Percentiles rank a stretch among this genome's conserved stretches.
These are phyloP conservation scores for Nasonia oneida DNA, from an alignment of 2,888 invertebrate genomes.

Conservation along the genomic window DNA sequence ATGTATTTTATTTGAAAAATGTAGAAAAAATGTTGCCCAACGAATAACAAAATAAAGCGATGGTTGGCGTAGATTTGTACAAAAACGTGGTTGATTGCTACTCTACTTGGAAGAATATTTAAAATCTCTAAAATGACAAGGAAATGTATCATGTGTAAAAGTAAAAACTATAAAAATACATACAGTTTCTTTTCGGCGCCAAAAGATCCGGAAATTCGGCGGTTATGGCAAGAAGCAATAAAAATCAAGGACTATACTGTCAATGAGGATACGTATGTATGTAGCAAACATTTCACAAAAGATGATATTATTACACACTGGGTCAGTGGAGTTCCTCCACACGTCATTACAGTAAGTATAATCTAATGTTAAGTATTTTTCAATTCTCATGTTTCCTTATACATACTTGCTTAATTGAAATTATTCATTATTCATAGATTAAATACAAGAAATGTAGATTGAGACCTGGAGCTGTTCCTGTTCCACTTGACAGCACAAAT, in stretches of 20 bases:
- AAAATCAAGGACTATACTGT: slow-evolving; percentile 72
- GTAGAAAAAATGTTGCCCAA: neutral
- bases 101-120: neutral
- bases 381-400: neutral
- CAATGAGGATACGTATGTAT: slow-evolving; percentile 75
- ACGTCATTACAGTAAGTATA: slow-evolving; percentile 73
- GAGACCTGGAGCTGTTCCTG: slow-evolving; percentile 72
- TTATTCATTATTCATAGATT: slow-evolving; percentile 60
- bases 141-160: slow-evolving; percentile 75
- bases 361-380: neutral
- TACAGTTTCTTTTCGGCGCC: slow-evolving; percentile 77
- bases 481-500: slow-evolving; percentile 58
- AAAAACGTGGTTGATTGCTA: neutral
- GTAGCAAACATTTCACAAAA: slow-evolving; percentile 75
- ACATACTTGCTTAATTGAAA: too few species aligned
- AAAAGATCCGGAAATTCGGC: slow-evolving; percentile 73
- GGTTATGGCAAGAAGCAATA: slow-evolving; percentile 74
- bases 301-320: slow-evolving; percentile 76
- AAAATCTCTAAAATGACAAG: slow-evolving; percentile 71
- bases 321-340: slow-evolving; percentile 76
- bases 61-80: neutral
- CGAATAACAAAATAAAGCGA: neutral
- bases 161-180: slow-evolving; percentile 75
- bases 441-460: slow-evolving; percentile 75
- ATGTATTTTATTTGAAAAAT: neutral